Conservation (phyloP, 2,797 vertebrate species). For the Rhyacichthys aspro region DNA sequence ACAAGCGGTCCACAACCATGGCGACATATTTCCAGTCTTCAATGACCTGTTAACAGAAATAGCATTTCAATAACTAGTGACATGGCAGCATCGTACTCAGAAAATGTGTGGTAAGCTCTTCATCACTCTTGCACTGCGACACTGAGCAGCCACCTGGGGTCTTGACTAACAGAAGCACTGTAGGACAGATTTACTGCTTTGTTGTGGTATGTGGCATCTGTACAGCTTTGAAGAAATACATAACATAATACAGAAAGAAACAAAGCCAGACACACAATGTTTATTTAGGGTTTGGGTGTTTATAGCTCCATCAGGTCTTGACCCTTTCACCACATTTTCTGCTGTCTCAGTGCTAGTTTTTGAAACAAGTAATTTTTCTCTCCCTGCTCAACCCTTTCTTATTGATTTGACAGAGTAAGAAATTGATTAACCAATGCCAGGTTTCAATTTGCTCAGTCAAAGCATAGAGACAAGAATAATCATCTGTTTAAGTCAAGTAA, state of each 20-base stretch:
- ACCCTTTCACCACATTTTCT: slow-evolving; percentile 55
- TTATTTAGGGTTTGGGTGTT: neutral
- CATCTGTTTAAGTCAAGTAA: no score
- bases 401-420: slow-evolving; percentile 65
- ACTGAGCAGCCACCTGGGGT: no score
- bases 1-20: slow-evolving; percentile 86
- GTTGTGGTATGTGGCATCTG: no score
- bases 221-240: no score
- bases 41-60: slow-evolving; percentile 74
- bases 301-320: slow-evolving; percentile 33
- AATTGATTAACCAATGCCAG: slow-evolving; percentile 50
- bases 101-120: no score
- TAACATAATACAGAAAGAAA: no score
- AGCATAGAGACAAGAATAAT: slow-evolving; percentile 27
- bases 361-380: slow-evolving; percentile 57
- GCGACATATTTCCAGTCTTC: slow-evolving; percentile 87
- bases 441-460: slow-evolving; percentile 43
- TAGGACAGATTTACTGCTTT: no score
- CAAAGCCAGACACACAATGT: no score
- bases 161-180: no score
- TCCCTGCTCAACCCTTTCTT: slow-evolving; percentile 29
- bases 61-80: neutral
- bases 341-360: slow-evolving; percentile 43
- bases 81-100: neutral
- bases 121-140: no score